Evolutionary conservation across 2,797 vertebrate genomes (phyloP), one percentile per base, ranked within the genome.

Genomic region (Platalea minor): DNA sequence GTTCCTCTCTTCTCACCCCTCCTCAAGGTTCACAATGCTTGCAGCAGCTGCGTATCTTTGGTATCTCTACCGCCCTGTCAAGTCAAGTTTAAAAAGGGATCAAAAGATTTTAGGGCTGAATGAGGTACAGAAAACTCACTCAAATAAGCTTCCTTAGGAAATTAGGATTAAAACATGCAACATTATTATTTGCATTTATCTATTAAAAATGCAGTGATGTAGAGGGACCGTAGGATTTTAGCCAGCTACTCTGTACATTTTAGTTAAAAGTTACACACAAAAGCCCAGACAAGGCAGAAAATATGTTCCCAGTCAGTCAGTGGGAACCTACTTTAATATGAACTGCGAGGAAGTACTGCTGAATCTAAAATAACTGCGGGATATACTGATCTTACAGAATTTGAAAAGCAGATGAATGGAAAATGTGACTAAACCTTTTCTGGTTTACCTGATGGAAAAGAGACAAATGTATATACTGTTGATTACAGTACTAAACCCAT

Each of bases 21-120:
- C 5, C 51, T 68, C 17, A 25, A 9, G 17, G 25, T 35, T 61
- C 12, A 46, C 0, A 0, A 10, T 2, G 1, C 6, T 31, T 21
- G 35, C 26, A 35, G 64, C 13, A 83, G 19, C 10, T 56, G 6
- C 1, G 0, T 43, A 1, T 15, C 53, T 82, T 60, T 51, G 18
- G 8, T 45, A 48, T 19, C 50, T 91, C 26, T 68, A 21, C 19
- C 0, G 1, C 45, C 39, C 48, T 56, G n/a, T 19, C 35, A 67
- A 61, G 21, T 13, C 41, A 68, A n/a, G 35, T 70, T 87, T 79
- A 48, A 65, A 85, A 82, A 37, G 15, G 19, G 28, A 46, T 31
- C 50, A 83, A 74, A 83, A 89, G 5, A 7, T 51, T 92, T 56
- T 29, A 33, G 16, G 20, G 50, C 9, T 74, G 56, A 91, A 70